These are phyloP conservation scores for Leucophora obtusa DNA, from an alignment of 2,888 invertebrate species.

Conservation along the genomic window DNA sequence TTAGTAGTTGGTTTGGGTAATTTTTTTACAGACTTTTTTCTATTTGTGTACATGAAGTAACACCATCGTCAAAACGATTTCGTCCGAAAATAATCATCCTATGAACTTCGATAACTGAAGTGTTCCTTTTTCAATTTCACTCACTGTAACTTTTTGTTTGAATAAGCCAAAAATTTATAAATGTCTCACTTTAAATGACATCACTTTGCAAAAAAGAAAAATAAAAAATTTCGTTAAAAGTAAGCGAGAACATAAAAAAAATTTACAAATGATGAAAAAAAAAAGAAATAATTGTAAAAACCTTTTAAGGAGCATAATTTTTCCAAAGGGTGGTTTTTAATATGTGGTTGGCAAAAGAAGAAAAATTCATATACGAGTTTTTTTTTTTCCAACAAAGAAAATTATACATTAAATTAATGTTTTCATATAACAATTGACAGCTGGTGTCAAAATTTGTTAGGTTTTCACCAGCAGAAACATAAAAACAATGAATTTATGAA, in stretches of 20 bases:
- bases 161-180: conserved; percentile 54
- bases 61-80: too few relatives aligned
- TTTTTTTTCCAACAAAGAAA: conserved; percentile 26
- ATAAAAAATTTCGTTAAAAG: conserved; percentile 29
- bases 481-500: too few relatives aligned
- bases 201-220: conserved; percentile 66
- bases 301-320: conserved; percentile 60
- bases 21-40: too few relatives aligned
- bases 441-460: conserved; percentile 69
- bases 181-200: conserved; percentile 69
- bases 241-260: conserved; percentile 46
- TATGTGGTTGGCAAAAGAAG: conserved; percentile 43
- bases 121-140: background rate
- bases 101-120: too few relatives aligned
- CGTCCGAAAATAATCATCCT: too few relatives aligned
- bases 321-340: conserved; percentile 36
- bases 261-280: conserved; percentile 23
- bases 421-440: conserved; percentile 69
- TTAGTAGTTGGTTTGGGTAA: too few relatives aligned
- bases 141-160: conserved; percentile 6
- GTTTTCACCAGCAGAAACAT: background rate
- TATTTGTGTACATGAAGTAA: too few relatives aligned
- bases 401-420: conserved; percentile 75
- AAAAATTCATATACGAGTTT: conserved; percentile 29
- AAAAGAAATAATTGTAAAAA: conserved; percentile 58